These are phyloP conservation scores for Megaleporinus macrocephalus DNA, from an alignment of 2,113 vertebrate genomes.

Conservation along the genomic window DNA sequence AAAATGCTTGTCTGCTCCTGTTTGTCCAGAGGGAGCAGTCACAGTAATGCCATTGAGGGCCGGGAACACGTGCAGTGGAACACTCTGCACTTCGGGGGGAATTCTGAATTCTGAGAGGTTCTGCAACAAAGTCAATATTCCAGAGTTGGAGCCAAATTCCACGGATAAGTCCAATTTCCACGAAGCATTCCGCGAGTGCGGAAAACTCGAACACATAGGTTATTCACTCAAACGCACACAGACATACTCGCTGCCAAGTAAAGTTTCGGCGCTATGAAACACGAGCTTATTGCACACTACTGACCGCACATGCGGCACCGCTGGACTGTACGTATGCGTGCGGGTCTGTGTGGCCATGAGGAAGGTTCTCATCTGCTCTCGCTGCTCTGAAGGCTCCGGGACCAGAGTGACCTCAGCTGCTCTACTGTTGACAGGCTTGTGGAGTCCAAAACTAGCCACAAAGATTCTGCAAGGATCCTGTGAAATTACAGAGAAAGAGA, in stretches of 20 bases:
- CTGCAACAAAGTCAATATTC: constrained; percentile 37
- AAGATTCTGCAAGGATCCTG: too few relatives aligned
- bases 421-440: not conserved
- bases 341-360: constrained; percentile 3
- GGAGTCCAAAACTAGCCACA: not conserved
- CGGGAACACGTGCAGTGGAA: constrained; percentile 14
- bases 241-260: not conserved
- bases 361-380: not conserved
- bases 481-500: constrained; percentile 9
- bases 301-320: constrained; percentile 29
- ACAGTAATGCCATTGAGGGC: not conserved
- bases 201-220: constrained; percentile 27
- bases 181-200: constrained; percentile 23
- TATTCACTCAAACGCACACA: constrained; percentile 1
- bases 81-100: constrained; percentile 15
- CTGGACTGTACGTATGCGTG: constrained; percentile 29
- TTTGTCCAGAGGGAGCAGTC: not conserved
- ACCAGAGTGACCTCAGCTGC: not conserved
- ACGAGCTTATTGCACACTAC: not conserved
- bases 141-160: constrained; percentile 26
- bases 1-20: not conserved
- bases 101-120: constrained; percentile 22
- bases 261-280: not conserved
- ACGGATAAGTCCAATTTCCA: constrained; percentile 37
- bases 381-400: not conserved